These are phyloP conservation scores for Panthera uncia DNA, from an alignment of 2,113 vertebrate species.

Conservation along the genomic window DNA sequence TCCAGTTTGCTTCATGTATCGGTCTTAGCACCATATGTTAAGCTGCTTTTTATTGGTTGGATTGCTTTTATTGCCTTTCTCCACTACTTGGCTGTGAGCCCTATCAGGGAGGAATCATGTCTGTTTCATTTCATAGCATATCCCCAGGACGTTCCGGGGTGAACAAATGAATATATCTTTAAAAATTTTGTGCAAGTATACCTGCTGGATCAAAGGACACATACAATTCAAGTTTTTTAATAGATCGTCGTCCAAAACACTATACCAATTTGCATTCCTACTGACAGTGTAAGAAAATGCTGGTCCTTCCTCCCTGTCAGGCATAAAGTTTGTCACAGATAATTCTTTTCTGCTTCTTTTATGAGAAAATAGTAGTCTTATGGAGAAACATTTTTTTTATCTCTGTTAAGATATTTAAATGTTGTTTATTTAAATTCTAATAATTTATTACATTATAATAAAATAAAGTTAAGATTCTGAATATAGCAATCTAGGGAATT, in stretches of 20 bases:
- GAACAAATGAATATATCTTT: background rate
- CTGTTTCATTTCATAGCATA: background rate
- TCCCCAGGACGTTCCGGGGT: background rate
- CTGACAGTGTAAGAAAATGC: background rate
- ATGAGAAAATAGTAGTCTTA: background rate
- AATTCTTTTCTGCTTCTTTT: background rate
- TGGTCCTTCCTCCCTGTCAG: background rate
- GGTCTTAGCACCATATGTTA: background rate
- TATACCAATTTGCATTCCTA: background rate
- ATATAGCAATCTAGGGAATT: background rate
- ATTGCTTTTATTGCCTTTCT: background rate
- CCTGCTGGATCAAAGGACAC: background rate
- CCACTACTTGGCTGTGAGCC: background rate
- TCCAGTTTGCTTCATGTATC: background rate
- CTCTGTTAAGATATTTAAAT: background rate
- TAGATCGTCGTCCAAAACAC: background rate
- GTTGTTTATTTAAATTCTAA: background rate
- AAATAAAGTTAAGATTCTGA: background rate
- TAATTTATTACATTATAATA: background rate
- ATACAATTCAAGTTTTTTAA: background rate
- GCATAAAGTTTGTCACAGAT: background rate
- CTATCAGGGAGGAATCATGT: background rate
- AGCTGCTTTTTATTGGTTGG: background rate
- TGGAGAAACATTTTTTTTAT: background rate
- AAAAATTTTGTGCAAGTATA: background rate